Evolutionary conservation across 1,140 invertebrate species (phyloP), one percentile per base, ranked within the genome.

Genomic region (Ylistrum balloti): DNA sequence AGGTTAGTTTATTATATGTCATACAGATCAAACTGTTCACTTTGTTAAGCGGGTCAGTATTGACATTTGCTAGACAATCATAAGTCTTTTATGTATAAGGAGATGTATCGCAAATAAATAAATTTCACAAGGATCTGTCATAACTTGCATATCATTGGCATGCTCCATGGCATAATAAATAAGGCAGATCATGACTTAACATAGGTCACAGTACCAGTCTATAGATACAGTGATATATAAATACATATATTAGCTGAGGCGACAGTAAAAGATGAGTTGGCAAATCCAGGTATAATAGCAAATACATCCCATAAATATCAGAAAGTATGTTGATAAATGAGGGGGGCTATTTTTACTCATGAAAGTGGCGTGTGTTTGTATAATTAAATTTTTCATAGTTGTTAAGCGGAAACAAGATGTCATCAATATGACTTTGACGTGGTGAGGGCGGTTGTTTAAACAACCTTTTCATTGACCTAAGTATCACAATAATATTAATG

Each of bases 271-370:
- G 56, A 74, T 74, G 56, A 74, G 15, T 74, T n/a, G 56, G 56
- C 56, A 74, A n/a, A 74, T 74, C 0, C 28, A 28, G n/a, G 56
- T 74, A 28, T 74, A 17, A 74, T 28, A 17, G 56, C n/a, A 74
- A 74, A 74, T 74, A 3, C 56, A 74, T 74, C 56, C n/a, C 56
- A 74, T 74, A 74, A 74, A 74, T 74, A 74, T 74, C 56, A 74
- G 22, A 74, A 74, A 28, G 22, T 74, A 74, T 28, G 56, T 17
- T 74, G 56, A 74, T 74, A n/a, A 74, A 74, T 74, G 56, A 74
- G 56, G 5, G 22, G n/a, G 56, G 56, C 56, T 74, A 74, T 74
- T 74, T 74, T 74, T 74, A 74, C n/a, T 11, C 5, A 17, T 28
- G 56, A 74, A 28, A 74, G n/a, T 7, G n/a, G 7, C 22, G n/a